Evolutionary conservation across 2,888 invertebrate species (phyloP), one percentile per base, ranked within the genome.

Genomic region (Nemapogon koenigi): DNA sequence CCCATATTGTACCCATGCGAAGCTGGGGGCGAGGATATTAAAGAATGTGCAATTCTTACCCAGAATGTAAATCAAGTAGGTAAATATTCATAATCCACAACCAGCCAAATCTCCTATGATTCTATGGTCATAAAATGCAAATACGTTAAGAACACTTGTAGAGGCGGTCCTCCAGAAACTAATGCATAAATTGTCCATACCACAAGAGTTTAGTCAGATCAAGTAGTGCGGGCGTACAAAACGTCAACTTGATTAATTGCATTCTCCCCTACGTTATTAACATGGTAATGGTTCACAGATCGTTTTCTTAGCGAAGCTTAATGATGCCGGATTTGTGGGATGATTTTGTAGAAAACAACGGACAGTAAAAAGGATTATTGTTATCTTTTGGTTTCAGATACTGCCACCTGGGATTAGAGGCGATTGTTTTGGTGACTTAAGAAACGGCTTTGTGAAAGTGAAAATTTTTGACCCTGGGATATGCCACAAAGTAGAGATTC

Each of bases 281-380:
- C 78, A 76, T 78, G 73, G 76, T 72, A 78, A 78, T 76, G 68
- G 68, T 62, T 59, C 67, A 62, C 63, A 68, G 67, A 75, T 71
- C 69, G 70, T 69, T 72, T 75, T 73, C 76, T 75, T 76, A 73
- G 71, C 72, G 59, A 71, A 71, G 72, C 73, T 73, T 75, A 75
- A 75, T 75, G 75, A 69, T 72, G 62, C 58, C 55, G 75, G 72
- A 70, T 75, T 75, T 73, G 65, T 49, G 62, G 68, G 60, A 69
- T 71, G 72, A 72, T 68, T 68, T 65, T 29, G 18, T 15, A 14
- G 13, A 13, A 25, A 25, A 25, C 22, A 10, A 35, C 29, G 18
- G 18, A 8, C 7, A 14, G 41, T 19, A 13, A 36, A 38, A 41
- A 32, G 55, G 52, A 50, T 60, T 50, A 51, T 28, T 43, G 58